Percentiles rank a stretch among this genome's conserved stretches.
phyloP scores from a whole-genome alignment of 2,888 invertebrate genomes.

The Halocaridina rubra region DNA sequence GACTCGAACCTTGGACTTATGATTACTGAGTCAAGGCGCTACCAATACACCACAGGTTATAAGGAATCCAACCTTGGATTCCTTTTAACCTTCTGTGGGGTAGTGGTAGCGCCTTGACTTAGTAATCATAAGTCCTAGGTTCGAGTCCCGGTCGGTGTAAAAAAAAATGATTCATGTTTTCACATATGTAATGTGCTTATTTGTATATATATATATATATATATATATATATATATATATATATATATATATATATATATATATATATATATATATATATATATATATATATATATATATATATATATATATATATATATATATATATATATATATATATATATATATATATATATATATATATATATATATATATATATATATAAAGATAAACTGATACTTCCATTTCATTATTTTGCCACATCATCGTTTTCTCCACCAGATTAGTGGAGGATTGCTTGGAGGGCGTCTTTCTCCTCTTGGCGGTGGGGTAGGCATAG shows the following conservation, averaged over 20 bases:
- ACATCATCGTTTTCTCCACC: neutral
- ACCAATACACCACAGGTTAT: too few relatives aligned
- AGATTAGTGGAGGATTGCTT: slow-evolving; percentile 15
- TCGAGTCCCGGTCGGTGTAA: too few relatives aligned
- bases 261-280: neutral
- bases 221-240: slow-evolving; percentile 2
- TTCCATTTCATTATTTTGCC: neutral
- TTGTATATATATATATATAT: neutral
- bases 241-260: neutral
- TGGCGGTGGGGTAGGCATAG: neutral
- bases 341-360: neutral
- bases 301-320: neutral
- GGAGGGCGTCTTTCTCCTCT: slow-evolving; percentile 25
- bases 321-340: neutral
- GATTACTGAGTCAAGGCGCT: too few relatives aligned
- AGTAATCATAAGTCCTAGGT: too few relatives aligned
- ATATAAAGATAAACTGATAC: neutral
- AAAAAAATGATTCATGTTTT: too few relatives aligned
- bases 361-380: neutral
- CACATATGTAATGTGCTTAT: neutral
- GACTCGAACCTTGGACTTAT: too few relatives aligned
- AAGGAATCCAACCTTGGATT: too few relatives aligned
- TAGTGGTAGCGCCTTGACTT: too few relatives aligned
- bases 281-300: neutral
- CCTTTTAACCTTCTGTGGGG: too few relatives aligned